Evolutionary conservation across 2,113 vertebrate genomes (phyloP).

Genomic region (Xyliphius kryptos): DNA sequence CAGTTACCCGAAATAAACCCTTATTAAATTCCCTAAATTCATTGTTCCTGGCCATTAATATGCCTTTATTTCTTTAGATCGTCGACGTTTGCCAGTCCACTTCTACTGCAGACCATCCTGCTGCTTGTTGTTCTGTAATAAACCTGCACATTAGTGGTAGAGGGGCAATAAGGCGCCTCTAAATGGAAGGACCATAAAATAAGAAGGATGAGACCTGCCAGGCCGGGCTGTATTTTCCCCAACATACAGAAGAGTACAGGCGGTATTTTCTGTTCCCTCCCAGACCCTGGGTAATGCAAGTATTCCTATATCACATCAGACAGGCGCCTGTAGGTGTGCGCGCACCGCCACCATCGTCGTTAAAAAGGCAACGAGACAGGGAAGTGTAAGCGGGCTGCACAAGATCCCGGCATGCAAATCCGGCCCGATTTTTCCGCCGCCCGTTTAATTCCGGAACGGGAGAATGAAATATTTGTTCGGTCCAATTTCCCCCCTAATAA

Average conservation of each 20-base stretch:
- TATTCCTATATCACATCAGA: constrained; percentile 9
- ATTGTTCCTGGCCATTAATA: no score
- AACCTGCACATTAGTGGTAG: neutral
- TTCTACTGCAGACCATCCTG: neutral
- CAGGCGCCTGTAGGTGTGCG: neutral
- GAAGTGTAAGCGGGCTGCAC: neutral
- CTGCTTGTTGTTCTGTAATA: constrained; percentile 4
- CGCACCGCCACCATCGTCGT: neutral
- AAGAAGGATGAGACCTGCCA: neutral
- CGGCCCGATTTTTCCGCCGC: neutral
- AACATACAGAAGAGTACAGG: no score
- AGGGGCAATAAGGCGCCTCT: neutral
- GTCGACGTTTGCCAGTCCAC: neutral
- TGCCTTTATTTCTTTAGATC: no score
- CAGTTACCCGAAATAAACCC: no score
- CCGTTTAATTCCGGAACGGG: constrained; percentile 13
- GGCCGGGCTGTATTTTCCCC: neutral
- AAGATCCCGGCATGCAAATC: neutral
- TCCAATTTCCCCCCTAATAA: constrained; percentile 31
- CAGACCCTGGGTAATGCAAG: constrained; percentile 1
- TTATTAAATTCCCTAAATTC: no score
- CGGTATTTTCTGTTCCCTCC: neutral
- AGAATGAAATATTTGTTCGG: constrained; percentile 31
- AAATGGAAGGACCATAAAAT: neutral
- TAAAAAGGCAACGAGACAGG: neutral